Evolutionary conservation across 1,140 invertebrate species (phyloP), one percentile per base, ranked within the genome.

Genomic region (Bombus soroeensis): DNA sequence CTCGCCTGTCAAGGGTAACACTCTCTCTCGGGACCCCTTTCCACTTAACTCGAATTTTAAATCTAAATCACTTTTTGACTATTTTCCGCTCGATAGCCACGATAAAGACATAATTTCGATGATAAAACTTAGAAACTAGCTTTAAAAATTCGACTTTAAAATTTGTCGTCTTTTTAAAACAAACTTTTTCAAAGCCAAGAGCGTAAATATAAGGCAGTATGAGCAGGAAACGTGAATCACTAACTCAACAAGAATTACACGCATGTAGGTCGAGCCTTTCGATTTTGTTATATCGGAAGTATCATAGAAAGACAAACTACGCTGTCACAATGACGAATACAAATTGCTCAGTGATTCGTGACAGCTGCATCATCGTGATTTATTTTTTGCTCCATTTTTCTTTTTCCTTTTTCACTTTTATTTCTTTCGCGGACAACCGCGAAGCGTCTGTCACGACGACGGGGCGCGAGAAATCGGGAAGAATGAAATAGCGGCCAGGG

Each of bases 181-280:
- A 6, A 53, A 53, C 10, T n/a, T 62, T n/a, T n/a, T 62, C 59
- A n/a, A n/a, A 62, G 13, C 10, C 12, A 0, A 1, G 2, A 62
- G 28, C 12, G 12, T n/a, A 13, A 5, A 28, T 0, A 12, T 62
- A 5, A 59, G 0, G 22, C 25, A 62, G 1, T 4, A 62, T 1
- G 1, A 62, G 59, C 2, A 0, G 4, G 3, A 13, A 62, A 62
- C 28, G 12, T 1, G 12, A 62, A 28, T n/a, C 5, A 18, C 0
- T 66, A 66, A 34, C n/a, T 32, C 2, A 6, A 32, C 5, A 18
- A 66, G 13, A 8, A 34, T 34, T 18, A 32, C n/a, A 66, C n/a
- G 15, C 64, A 66, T 6, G 64, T 32, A 66, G 64, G 13, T 13
- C 28, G 18, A 2, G 18, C 18, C 47, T 53, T 53, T 53, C 47